Evolutionary conservation across 2,888 invertebrate species (phyloP).

Genomic region (Dasypogon diadema): DNA sequence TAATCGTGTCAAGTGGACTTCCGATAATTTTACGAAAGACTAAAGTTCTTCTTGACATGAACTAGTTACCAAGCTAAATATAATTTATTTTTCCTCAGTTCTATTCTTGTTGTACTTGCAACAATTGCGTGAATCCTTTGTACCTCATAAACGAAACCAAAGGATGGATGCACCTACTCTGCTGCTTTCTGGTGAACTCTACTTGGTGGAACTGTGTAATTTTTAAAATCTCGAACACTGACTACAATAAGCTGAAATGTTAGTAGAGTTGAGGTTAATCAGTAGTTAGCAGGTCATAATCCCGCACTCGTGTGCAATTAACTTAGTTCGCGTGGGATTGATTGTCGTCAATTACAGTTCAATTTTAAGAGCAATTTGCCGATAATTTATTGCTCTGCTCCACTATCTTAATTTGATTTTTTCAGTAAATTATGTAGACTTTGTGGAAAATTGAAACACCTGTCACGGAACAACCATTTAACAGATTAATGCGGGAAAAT

Average conservation of each 20-base stretch:
- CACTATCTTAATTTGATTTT: neutral
- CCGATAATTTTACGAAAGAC: too few species aligned
- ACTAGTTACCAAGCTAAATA: too few species aligned
- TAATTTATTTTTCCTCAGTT: too few species aligned
- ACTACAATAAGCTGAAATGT: neutral
- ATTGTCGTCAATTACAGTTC: conserved; percentile 22
- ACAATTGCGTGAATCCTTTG: too few species aligned
- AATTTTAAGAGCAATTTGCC: conserved; percentile 13
- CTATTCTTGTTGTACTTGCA: too few species aligned
- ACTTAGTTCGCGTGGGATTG: conserved; percentile 23
- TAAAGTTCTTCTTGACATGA: too few species aligned
- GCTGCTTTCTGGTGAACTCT: neutral
- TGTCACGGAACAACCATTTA: too few species aligned
- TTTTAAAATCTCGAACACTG: neutral
- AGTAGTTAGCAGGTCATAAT: conserved; percentile 36
- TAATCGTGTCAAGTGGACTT: too few species aligned
- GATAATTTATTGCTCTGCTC: conserved; percentile 16
- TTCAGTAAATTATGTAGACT: neutral
- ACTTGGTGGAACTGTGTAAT: neutral
- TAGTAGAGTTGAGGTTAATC: conserved; percentile 25
- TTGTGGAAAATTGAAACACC: too few species aligned
- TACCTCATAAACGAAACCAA: too few species aligned
- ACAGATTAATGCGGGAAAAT: too few species aligned
- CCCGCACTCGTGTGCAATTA: conserved; percentile 32
- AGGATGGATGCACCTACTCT: too few species aligned